Percentiles rank a stretch among this genome's conserved stretches.
Evolutionary conservation across 2,797 vertebrate species (phyloP).

Genomic region (Brotogeris chrysoptera): DNA sequence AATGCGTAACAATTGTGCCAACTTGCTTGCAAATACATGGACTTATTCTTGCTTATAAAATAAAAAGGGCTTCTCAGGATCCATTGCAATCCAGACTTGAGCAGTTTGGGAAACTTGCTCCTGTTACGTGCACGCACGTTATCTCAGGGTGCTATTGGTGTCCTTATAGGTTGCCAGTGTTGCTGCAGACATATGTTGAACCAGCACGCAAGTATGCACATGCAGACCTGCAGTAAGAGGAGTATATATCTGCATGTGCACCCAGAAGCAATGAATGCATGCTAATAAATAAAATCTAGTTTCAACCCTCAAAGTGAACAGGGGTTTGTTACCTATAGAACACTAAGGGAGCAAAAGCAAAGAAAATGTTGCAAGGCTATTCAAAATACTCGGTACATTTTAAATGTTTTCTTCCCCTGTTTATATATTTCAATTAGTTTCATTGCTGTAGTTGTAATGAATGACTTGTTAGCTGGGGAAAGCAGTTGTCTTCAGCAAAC

Average conservation of each 20-base stretch:
- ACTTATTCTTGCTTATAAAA: not conserved
- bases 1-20: not conserved
- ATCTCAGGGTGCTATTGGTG: not conserved
- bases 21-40: not conserved
- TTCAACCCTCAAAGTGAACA: not conserved
- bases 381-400: not conserved
- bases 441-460: not conserved
- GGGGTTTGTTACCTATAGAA: not conserved
- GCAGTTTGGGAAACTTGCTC: not conserved
- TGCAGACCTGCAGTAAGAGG: not conserved
- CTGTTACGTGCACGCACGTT: not conserved
- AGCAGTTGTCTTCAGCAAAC: constrained; percentile 34
- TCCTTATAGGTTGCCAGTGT: not conserved
- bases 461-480: not conserved
- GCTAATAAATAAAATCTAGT: not conserved
- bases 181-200: not conserved
- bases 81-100: not conserved
- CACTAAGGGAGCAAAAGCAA: not conserved
- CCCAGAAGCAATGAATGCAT: not conserved
- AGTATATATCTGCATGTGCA: not conserved
- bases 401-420: not conserved
- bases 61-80: not conserved
- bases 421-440: not conserved
- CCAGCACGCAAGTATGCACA: fast-evolving
- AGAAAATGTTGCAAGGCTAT: not conserved